phyloP scores from a whole-genome alignment of 2,888 invertebrate species.

The Lucinisca nassula region DNA sequence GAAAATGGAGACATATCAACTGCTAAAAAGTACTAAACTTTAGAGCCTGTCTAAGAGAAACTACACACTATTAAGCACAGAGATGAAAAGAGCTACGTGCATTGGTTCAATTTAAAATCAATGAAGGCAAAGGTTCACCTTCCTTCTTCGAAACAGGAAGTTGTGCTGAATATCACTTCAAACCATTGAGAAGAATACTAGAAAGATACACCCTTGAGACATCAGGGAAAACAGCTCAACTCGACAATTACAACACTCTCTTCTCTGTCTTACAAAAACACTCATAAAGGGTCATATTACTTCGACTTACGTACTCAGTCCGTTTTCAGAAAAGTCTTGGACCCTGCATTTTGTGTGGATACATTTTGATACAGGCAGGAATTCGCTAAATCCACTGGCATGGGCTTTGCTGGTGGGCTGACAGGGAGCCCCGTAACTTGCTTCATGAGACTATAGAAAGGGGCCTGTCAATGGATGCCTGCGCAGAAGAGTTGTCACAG shows the following conservation, averaged over 20 bases:
- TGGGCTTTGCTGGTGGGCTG: too few species aligned
- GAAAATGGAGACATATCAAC: slow-evolving; percentile 48
- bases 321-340: too few species aligned
- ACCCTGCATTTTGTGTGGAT: too few species aligned
- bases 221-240: slow-evolving; percentile 44
- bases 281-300: slow-evolving; percentile 53
- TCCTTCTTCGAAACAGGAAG: slow-evolving; percentile 68
- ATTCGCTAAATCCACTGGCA: too few species aligned
- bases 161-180: slow-evolving; percentile 70
- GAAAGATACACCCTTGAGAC: slow-evolving; percentile 47
- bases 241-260: slow-evolving; percentile 9
- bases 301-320: slow-evolving; percentile 14
- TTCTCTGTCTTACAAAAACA: slow-evolving; percentile 52
- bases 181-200: slow-evolving; percentile 53
- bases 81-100: background rate
- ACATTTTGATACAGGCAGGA: too few species aligned
- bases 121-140: slow-evolving; percentile 54
- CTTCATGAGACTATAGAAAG: too few species aligned
- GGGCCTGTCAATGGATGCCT: too few species aligned
- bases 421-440: too few species aligned
- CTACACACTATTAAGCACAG: slow-evolving; percentile 12
- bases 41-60: slow-evolving; percentile 8
- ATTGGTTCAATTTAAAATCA: slow-evolving; percentile 12
- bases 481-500: too few species aligned
- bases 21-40: slow-evolving; percentile 30